phyloP scores from a whole-genome alignment of 2,888 invertebrate genomes.

The Acleris sparsana region DNA sequence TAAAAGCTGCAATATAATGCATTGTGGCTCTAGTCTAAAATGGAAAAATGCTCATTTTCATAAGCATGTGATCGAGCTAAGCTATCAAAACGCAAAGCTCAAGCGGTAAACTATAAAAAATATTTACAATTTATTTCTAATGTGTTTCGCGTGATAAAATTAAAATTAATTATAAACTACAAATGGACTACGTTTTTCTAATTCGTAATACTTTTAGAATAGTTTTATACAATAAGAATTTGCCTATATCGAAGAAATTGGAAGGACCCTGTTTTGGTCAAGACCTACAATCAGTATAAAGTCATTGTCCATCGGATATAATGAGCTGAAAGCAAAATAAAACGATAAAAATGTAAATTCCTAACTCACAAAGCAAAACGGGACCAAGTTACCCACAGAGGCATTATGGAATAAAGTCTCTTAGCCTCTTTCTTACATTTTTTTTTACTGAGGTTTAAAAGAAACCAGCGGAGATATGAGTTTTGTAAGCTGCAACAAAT shows the following conservation, averaged over 20 bases:
- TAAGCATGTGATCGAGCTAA: constrained; percentile 42
- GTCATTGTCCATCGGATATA: constrained; percentile 7
- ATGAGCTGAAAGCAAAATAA: background rate
- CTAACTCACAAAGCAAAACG: background rate
- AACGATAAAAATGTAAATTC: background rate
- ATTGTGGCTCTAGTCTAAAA: constrained; percentile 16
- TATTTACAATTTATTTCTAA: constrained; percentile 58
- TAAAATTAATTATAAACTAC: constrained; percentile 52
- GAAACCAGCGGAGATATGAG: too few relatives aligned
- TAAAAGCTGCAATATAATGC: constrained; percentile 7
- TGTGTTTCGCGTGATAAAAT: constrained; percentile 54
- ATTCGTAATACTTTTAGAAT: constrained; percentile 73
- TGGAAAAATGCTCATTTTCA: constrained; percentile 24
- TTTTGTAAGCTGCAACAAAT: constrained; percentile 4
- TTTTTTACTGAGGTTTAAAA: too few relatives aligned
- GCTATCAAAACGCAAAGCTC: constrained; percentile 45
- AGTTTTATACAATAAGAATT: constrained; percentile 56
- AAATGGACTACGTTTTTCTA: constrained; percentile 59
- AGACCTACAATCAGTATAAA: constrained; percentile 49
- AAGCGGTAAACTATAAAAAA: constrained; percentile 50
- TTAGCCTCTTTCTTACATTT: too few relatives aligned
- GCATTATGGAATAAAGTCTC: too few relatives aligned
- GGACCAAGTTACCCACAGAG: background rate
- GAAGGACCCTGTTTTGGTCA: constrained; percentile 75
- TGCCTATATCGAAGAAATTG: constrained; percentile 69